Evolutionary conservation across 2,113 vertebrate genomes (phyloP).

Genomic region (Lagopus leucura): DNA sequence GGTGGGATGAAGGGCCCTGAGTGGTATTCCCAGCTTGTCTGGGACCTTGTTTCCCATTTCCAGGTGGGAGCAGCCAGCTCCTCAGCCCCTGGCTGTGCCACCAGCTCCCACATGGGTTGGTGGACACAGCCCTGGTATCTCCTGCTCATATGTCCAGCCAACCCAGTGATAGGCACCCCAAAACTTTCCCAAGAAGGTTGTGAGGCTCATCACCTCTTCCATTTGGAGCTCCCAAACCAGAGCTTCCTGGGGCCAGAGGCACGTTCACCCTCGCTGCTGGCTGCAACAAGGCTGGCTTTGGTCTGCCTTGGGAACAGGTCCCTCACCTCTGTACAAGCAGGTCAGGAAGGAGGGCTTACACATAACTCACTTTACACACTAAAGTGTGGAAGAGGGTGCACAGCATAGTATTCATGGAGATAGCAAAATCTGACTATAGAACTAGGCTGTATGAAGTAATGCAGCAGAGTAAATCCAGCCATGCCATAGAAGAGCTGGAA

Average conservation of each 20-base stretch:
- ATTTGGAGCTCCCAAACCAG: not conserved
- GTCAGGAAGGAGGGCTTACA: not conserved
- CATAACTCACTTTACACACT: not conserved
- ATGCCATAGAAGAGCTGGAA: not conserved
- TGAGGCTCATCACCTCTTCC: not conserved
- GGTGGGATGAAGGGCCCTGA: not conserved
- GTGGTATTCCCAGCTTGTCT: not conserved
- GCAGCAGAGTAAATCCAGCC: not conserved
- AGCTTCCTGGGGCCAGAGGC: not conserved
- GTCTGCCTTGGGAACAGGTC: not conserved
- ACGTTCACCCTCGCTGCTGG: not conserved
- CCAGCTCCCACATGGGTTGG: not conserved
- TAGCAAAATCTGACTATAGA: not conserved
- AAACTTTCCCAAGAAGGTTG: not conserved
- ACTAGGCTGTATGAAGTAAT: not conserved
- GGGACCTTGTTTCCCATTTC: not conserved
- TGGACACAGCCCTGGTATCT: rapidly evolving
- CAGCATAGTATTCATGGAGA: not conserved
- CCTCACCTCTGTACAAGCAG: not conserved
- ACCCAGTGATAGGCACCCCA: rapidly evolving
- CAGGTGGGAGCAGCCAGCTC: not conserved
- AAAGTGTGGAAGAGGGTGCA: not conserved
- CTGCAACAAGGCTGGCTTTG: not conserved
- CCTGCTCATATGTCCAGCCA: rapidly evolving
- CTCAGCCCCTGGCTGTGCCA: not conserved